These are phyloP conservation scores for Argentina silus DNA, from an alignment of 2,797 vertebrate species.

Conservation along the genomic window DNA sequence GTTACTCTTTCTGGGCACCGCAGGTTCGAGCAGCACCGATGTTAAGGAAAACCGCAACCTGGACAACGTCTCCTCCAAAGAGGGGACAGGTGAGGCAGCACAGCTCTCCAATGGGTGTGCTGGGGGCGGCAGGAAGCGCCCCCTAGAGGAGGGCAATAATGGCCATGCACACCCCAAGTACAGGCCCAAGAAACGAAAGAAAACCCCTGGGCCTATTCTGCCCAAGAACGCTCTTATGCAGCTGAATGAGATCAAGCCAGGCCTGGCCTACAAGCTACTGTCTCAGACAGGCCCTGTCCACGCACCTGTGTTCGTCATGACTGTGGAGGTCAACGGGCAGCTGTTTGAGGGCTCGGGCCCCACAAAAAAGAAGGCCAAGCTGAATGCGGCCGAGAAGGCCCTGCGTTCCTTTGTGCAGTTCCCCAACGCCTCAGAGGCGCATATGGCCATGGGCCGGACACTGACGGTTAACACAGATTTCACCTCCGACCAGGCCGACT, in stretches of 20 bases:
- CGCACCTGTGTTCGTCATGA: constrained; percentile 90
- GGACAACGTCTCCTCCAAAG: constrained; percentile 85
- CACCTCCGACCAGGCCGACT: constrained; percentile 91
- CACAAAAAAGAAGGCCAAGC: constrained; percentile 95
- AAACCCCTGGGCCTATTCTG: constrained; percentile 79
- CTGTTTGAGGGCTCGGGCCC: constrained; percentile 89
- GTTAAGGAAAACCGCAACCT: constrained; percentile 87
- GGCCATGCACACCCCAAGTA: constrained; percentile 83
- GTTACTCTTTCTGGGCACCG: constrained; percentile 91
- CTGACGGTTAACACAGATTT: constrained; percentile 87
- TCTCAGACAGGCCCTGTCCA: constrained; percentile 93
- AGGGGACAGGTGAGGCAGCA: constrained; percentile 72
- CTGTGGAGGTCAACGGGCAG: constrained; percentile 92
- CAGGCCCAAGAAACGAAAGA: constrained; percentile 88
- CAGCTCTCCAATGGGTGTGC: constrained; percentile 76
- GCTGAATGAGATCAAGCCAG: constrained; percentile 92
- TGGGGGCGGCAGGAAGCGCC: constrained; percentile 83
- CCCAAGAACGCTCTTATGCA: constrained; percentile 96
- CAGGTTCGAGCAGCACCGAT: constrained; percentile 87
- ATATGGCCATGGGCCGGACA: constrained; percentile 87
- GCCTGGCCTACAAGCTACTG: constrained; percentile 89
- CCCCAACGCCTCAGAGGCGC: constrained; percentile 88
- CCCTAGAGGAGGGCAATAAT: constrained; percentile 90
- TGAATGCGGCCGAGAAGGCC: constrained; percentile 89
- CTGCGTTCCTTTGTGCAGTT: constrained; percentile 91